Conservation (phyloP, 2,113 vertebrate genomes). For the Ibidorhyncha struthersii region DNA sequence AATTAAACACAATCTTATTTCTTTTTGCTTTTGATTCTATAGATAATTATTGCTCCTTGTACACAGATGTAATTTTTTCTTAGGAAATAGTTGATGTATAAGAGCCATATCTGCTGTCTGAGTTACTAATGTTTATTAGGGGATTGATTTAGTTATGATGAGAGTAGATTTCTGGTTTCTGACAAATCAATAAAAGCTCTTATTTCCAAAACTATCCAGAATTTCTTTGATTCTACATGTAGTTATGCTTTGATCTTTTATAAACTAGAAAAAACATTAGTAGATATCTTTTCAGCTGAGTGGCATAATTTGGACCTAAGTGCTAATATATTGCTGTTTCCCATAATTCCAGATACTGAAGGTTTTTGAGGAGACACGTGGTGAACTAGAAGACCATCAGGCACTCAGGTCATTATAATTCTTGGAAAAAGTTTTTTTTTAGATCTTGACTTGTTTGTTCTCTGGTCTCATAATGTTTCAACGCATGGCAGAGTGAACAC, state of each 20-base stretch:
- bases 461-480: background rate
- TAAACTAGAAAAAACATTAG: background rate
- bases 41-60: background rate
- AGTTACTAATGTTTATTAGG: background rate
- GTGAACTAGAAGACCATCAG: background rate
- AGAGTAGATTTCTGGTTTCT: background rate
- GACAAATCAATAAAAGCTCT: background rate
- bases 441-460: background rate
- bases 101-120: background rate
- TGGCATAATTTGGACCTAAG: background rate
- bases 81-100: background rate
- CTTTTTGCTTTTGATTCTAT: background rate
- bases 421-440: background rate
- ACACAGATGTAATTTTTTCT: background rate
- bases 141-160: background rate
- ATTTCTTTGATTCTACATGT: background rate
- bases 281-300: background rate
- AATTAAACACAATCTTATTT: background rate
- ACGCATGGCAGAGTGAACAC: background rate
- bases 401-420: background rate
- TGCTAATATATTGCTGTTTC: background rate
- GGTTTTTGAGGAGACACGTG: background rate
- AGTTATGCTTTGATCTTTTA: background rate
- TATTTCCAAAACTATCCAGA: background rate
- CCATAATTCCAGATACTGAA: too few species aligned